Conservation (phyloP, 2,888 invertebrate genomes). For the Kryphioiulus occultus region DNA sequence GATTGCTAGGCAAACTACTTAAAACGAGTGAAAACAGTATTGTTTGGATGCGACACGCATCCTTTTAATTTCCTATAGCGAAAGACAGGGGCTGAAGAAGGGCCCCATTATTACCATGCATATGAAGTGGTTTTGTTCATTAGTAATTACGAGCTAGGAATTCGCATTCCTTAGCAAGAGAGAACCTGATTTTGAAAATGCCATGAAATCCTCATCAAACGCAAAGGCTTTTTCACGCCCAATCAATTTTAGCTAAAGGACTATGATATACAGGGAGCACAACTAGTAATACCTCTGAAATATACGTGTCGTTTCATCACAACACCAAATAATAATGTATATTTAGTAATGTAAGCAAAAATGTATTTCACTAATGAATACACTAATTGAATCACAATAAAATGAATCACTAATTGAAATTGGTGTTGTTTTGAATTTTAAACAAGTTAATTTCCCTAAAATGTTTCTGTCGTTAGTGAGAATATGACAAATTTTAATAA, state of each 20-base stretch:
- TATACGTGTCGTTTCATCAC: too few species aligned
- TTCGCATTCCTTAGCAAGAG: background rate
- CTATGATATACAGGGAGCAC: too few species aligned
- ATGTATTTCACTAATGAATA: too few species aligned
- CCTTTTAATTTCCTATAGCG: background rate
- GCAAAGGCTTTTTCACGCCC: background rate
- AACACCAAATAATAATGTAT: too few species aligned
- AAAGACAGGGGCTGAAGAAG: background rate
- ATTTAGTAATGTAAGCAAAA: too few species aligned
- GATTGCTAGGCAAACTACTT: constrained; percentile 11
- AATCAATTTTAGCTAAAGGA: background rate
- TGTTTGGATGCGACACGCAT: background rate
- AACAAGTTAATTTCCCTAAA: too few species aligned
- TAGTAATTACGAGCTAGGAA: constrained; percentile 20
- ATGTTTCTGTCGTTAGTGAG: too few species aligned
- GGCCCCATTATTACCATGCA: background rate
- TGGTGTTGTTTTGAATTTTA: too few species aligned
- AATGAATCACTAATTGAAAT: too few species aligned
- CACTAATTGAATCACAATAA: too few species aligned
- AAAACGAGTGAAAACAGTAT: background rate
- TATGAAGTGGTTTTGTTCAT: constrained; percentile 26
- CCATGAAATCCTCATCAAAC: constrained; percentile 28
- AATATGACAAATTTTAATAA: too few species aligned
- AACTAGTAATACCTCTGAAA: too few species aligned
- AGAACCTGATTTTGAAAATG: background rate